A percentile compares a stretch with the other conserved stretches of the same genome.
These are phyloP conservation scores for Riparia riparia DNA, from an alignment of 2,113 vertebrate genomes.

Conservation along the genomic window DNA sequence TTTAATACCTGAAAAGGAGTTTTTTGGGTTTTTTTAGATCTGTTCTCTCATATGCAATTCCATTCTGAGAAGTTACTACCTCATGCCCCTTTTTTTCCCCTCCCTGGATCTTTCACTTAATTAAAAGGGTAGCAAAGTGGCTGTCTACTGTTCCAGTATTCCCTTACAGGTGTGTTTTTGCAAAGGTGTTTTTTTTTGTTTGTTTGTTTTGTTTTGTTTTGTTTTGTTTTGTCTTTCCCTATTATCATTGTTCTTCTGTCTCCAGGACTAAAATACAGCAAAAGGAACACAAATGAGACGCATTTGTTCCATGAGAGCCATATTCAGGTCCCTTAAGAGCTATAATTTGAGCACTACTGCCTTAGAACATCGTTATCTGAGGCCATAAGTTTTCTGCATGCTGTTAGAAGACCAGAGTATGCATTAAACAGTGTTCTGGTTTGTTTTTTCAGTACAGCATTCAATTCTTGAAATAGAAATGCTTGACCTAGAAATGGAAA, in stretches of 20 bases:
- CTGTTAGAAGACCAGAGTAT: not conserved
- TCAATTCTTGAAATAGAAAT: not conserved
- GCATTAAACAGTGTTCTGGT: not conserved
- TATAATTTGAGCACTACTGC: not conserved
- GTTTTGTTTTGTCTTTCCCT: not conserved
- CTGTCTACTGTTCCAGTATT: not conserved
- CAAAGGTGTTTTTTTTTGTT: not conserved
- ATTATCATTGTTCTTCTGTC: not conserved
- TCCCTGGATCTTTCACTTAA: not conserved
- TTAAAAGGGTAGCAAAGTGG: not conserved
- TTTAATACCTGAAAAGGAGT: not conserved
- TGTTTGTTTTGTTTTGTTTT: not conserved
- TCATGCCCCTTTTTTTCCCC: accelerated
- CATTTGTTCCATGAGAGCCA: not conserved
- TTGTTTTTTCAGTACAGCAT: not conserved
- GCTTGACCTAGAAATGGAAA: not conserved
- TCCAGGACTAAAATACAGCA: not conserved
- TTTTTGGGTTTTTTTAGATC: not conserved
- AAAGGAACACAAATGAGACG: slow-evolving; percentile 22
- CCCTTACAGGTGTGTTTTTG: not conserved
- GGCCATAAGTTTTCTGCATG: not conserved
- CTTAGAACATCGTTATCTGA: not conserved
- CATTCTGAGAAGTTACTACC: not conserved
- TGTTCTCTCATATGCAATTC: not conserved
- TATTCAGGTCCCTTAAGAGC: not conserved